phyloP scores from a whole-genome alignment of 2,797 vertebrate species.

The Enteromius trimaculatus region DNA sequence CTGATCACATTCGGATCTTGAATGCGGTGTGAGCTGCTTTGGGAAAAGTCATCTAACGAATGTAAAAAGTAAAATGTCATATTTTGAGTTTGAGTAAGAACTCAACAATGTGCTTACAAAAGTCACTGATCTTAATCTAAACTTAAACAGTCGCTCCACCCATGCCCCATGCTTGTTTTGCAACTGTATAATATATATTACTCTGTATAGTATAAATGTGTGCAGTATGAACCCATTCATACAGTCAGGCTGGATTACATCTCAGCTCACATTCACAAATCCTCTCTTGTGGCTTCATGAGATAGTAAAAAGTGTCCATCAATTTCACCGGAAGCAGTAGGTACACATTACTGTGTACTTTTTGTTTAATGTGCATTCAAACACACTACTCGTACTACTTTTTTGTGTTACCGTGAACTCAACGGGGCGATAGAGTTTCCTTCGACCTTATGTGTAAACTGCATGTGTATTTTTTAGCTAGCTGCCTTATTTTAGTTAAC shows the following conservation, averaged over 20 bases:
- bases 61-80: not conserved
- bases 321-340: not conserved
- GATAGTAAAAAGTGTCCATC: conserved; percentile 3
- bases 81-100: not conserved
- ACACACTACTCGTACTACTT: not conserved
- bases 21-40: not conserved
- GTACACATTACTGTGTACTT: not conserved
- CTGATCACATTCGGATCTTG: not conserved
- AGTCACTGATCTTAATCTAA: not conserved
- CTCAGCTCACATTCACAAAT: not conserved
- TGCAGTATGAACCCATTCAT: not conserved
- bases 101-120: not conserved
- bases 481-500: not conserved
- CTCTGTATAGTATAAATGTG: not conserved
- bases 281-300: not conserved
- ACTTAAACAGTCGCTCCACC: not conserved
- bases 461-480: not conserved
- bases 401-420: not conserved
- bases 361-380: not conserved
- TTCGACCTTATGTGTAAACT: too few species aligned
- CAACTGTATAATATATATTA: not conserved
- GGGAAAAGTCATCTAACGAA: not conserved
- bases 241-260: not conserved
- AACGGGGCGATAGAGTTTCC: not conserved
- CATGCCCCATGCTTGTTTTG: not conserved